These are phyloP conservation scores for Hirudinaria manillensis DNA, from an alignment of 2,888 invertebrate genomes.

Conservation along the genomic window DNA sequence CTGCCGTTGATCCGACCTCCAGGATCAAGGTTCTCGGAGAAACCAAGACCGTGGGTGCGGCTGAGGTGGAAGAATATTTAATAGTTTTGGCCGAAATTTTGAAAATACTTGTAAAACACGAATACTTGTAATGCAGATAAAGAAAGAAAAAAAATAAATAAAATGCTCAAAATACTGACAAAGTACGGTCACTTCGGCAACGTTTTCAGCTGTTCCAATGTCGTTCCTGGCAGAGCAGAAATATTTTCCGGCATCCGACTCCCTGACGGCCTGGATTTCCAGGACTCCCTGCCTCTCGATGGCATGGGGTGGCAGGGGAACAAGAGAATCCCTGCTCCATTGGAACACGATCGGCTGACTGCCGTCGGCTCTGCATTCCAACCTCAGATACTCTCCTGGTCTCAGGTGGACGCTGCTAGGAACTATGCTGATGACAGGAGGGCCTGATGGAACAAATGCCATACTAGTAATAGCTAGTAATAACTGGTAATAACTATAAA, in stretches of 20 bases:
- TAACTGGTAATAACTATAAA: too few species aligned
- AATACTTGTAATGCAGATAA: background rate
- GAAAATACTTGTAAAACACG: background rate
- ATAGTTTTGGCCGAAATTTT: background rate
- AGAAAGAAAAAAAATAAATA: background rate
- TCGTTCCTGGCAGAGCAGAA: background rate
- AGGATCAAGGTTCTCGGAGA: background rate
- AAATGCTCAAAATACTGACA: background rate
- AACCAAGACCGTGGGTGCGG: background rate
- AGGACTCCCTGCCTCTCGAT: slow-evolving; percentile 2
- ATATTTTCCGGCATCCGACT: background rate
- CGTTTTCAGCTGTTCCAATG: slow-evolving; percentile 2
- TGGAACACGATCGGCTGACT: slow-evolving; percentile 9
- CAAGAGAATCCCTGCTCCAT: slow-evolving; percentile 1
- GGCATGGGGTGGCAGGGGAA: background rate
- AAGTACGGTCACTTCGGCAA: background rate
- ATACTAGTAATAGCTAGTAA: too few species aligned
- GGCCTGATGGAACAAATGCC: background rate
- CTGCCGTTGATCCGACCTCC: background rate
- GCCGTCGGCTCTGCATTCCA: slow-evolving; percentile 3
- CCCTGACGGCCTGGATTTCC: background rate
- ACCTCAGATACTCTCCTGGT: slow-evolving; percentile 6
- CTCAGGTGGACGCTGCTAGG: background rate
- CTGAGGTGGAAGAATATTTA: background rate
- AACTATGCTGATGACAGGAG: background rate